Evolutionary conservation across 1,140 invertebrate genomes (phyloP), one percentile per base, ranked within the genome.

Genomic region (Rhyacophila brunnea): DNA sequence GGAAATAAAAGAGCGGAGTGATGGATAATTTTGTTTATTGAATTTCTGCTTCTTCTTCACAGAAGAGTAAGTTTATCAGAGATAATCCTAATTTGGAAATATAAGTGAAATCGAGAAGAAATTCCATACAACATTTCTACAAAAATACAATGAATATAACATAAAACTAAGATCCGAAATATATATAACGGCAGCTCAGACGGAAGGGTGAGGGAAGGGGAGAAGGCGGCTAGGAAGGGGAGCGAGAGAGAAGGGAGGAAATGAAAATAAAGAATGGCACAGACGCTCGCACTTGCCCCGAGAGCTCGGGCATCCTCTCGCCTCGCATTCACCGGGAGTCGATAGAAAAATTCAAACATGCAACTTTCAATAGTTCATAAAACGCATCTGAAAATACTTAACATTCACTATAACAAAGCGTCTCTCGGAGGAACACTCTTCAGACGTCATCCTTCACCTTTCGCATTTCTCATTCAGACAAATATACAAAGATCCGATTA

Each of bases 331-430:
- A 54, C 51, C 35, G 28, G 34, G 61, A 63, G 50, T 55, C 50
- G 40, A 62, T 50, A 40, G 43, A 58, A 58, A 59, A 50, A 38
- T 44, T 36, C 58, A 58, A 28, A 11, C 58, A 61, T 35, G 42
- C 63, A 61, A 58, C 55, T 45, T 40, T 61, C 54, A 45, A 20
- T 15, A 38, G 40, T 45, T 42, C 50, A 64, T 58, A 58, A 64
- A 64, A 64, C 58, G 43, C 62, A 46, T 64, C 62, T 56, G 62
- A 64, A 64, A 65, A 65, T 65, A 65, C 63, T 45, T 65, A 60
- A 58, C 63, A 65, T 65, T 56, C 58, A 53, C 50, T 48, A 55
- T 40, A 60, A 64, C 53, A 58, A 55, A 40, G 20, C 57, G 47
- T 45, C 61, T 52, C 36, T 40, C 34, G 40, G 18, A 23, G 32